phyloP scores from a whole-genome alignment of 2,797 vertebrate species.

The Bradypodion ventrale region DNA sequence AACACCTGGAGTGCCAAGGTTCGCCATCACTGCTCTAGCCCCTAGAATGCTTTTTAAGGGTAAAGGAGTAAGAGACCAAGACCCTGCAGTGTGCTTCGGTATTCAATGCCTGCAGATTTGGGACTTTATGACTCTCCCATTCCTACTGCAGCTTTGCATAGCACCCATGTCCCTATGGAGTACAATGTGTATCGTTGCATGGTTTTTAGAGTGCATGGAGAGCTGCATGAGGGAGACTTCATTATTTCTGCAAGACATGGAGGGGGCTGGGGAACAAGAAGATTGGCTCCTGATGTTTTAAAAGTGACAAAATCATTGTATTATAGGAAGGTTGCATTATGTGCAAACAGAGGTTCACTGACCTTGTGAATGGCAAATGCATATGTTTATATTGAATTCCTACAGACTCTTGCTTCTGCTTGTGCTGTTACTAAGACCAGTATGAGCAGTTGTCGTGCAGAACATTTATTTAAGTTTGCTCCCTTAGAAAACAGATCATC shows the following conservation, averaged over 20 bases:
- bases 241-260: not conserved
- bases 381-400: slow-evolving; percentile 58
- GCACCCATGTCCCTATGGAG: not conserved
- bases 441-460: slow-evolving; percentile 1
- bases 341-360: slow-evolving; percentile 22
- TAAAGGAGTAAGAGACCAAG: no score
- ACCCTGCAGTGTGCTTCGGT: not conserved
- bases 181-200: not conserved
- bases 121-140: no score
- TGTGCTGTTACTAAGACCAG: slow-evolving; percentile 55
- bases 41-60: not conserved
- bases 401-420: slow-evolving; percentile 64
- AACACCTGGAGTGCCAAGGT: no score
- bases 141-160: not conserved
- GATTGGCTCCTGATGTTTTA: not conserved
- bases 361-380: not conserved
- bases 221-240: not conserved
- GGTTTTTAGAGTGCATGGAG: not conserved
- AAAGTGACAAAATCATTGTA: not conserved
- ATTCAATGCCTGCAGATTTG: not conserved
- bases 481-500: not conserved
- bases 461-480: not conserved
- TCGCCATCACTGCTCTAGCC: no score
- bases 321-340: slow-evolving; percentile 51
- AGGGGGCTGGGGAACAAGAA: not conserved